These are phyloP conservation scores for Microplitis deprimator DNA, from an alignment of 2,888 invertebrate species.

Conservation along the genomic window DNA sequence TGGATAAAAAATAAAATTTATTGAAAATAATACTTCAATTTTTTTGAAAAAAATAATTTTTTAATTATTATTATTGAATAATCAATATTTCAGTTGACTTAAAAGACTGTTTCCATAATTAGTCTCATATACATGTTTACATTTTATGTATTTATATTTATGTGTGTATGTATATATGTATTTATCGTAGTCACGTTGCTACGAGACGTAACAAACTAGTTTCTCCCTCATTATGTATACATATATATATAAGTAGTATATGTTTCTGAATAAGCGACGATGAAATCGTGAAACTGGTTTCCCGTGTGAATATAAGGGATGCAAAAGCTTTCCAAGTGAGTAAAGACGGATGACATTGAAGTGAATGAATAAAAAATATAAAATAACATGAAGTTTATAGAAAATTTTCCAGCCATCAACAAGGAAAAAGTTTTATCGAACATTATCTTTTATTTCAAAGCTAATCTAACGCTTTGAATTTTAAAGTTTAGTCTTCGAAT, in stretches of 20 bases:
- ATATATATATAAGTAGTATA: not conserved
- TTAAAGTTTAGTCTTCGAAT: not conserved
- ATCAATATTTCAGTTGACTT: constrained; percentile 14
- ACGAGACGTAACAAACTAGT: constrained; percentile 47
- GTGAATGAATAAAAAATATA: not conserved
- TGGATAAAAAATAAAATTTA: not conserved
- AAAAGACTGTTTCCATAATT: constrained; percentile 46
- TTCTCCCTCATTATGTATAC: constrained; percentile 36
- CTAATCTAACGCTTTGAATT: not conserved
- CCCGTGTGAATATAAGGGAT: constrained; percentile 17
- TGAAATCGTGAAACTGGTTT: constrained; percentile 41
- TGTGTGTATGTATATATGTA: not conserved
- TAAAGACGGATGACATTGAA: constrained; percentile 3
- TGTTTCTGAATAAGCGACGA: not conserved
- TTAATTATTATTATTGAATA: constrained; percentile 13
- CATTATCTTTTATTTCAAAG: not conserved
- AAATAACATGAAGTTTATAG: not conserved
- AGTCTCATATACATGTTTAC: constrained; percentile 22
- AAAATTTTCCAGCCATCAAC: not conserved
- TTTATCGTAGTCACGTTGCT: constrained; percentile 20
- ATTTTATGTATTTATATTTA: constrained; percentile 2
- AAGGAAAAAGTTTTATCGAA: not conserved
- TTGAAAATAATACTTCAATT: not conserved
- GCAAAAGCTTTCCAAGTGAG: not conserved
- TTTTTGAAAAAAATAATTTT: not conserved